A percentile compares a stretch with the other conserved stretches of the same genome.
These are phyloP conservation scores for Geodia barretti DNA, from an alignment of 37 sponge, comb jelly and placozoan species.

Conservation along the genomic window DNA sequence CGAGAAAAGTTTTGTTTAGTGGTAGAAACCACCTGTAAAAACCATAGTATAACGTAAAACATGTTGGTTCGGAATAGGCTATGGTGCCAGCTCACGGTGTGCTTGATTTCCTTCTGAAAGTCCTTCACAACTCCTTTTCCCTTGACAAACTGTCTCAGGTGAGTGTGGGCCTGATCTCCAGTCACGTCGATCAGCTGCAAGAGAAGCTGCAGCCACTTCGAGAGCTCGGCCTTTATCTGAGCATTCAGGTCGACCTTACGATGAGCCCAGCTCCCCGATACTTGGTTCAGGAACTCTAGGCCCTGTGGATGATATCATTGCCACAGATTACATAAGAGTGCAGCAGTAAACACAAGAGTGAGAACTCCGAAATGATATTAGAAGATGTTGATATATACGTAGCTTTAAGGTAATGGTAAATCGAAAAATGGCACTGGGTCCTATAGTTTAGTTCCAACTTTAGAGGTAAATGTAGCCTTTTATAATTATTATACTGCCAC, in stretches of 20 bases:
- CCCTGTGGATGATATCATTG: slow-evolving; percentile 28
- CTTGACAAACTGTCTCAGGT: slow-evolving; percentile 11
- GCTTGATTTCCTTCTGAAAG: slow-evolving; percentile 5
- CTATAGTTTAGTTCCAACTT: too few relatives aligned
- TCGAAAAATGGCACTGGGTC: too few relatives aligned
- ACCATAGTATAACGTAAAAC: too few relatives aligned
- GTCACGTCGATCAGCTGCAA: slow-evolving; percentile 48
- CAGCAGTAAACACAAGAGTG: too few relatives aligned
- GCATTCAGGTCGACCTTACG: not conserved
- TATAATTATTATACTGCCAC: too few relatives aligned
- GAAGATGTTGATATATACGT: too few relatives aligned
- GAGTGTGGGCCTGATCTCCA: slow-evolving; percentile 1
- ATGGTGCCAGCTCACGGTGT: slow-evolving; percentile 24
- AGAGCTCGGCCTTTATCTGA: slow-evolving; percentile 17
- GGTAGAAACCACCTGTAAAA: slow-evolving; percentile 17
- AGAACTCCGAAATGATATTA: too few relatives aligned
- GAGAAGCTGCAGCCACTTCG: slow-evolving; percentile 38
- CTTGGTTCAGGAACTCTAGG: slow-evolving; percentile 36
- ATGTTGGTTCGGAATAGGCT: too few relatives aligned
- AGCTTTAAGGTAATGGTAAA: too few relatives aligned
- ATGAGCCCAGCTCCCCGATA: slow-evolving; percentile 4
- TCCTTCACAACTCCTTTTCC: slow-evolving; percentile 10
- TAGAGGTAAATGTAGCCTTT: too few relatives aligned
- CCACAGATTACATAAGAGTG: too few relatives aligned
- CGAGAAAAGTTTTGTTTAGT: slow-evolving; percentile 20